Evolutionary conservation across 2,888 invertebrate species (phyloP).

Genomic region (Diadromus collaris): DNA sequence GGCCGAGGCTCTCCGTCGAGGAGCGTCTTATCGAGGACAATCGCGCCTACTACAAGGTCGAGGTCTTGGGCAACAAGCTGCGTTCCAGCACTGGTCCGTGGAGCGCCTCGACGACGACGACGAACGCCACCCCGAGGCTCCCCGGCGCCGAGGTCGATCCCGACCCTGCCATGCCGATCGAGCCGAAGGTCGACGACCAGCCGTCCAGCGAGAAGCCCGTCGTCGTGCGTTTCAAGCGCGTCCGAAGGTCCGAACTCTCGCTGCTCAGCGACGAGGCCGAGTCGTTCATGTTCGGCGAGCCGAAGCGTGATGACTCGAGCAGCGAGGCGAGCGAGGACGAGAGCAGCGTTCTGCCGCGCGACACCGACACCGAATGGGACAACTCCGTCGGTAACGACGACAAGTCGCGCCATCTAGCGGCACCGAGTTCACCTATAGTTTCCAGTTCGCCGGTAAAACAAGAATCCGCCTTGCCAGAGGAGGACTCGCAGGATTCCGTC

Average conservation of each 20-base stretch:
- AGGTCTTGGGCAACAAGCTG: constrained; percentile 86
- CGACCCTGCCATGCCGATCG: constrained; percentile 16
- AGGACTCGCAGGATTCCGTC: constrained; percentile 76
- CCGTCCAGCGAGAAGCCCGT: constrained; percentile 81
- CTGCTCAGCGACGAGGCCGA: constrained; percentile 92
- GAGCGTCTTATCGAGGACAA: constrained; percentile 82
- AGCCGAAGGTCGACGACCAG: constrained; percentile 71
- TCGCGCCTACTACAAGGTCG: constrained; percentile 87
- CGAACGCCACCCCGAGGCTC: constrained; percentile 30
- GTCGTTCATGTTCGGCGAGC: constrained; percentile 90
- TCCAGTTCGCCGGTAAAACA: constrained; percentile 64
- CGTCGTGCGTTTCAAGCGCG: constrained; percentile 89
- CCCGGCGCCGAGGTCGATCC: background rate
- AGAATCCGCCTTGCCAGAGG: constrained; percentile 66
- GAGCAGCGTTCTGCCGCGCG: constrained; percentile 74
- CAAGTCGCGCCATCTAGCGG: constrained; percentile 53
- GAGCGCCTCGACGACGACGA: constrained; percentile 45
- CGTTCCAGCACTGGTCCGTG: constrained; percentile 81
- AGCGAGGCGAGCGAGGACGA: constrained; percentile 81
- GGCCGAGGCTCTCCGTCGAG: constrained; percentile 80
- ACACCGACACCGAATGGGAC: constrained; percentile 74
- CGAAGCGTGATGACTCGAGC: constrained; percentile 84
- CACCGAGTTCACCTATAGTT: constrained; percentile 65
- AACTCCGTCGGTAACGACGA: constrained; percentile 53
- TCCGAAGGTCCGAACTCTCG: constrained; percentile 87